phyloP scores from a whole-genome alignment of 2,113 vertebrate species.

The Nansenia antarctica region DNA sequence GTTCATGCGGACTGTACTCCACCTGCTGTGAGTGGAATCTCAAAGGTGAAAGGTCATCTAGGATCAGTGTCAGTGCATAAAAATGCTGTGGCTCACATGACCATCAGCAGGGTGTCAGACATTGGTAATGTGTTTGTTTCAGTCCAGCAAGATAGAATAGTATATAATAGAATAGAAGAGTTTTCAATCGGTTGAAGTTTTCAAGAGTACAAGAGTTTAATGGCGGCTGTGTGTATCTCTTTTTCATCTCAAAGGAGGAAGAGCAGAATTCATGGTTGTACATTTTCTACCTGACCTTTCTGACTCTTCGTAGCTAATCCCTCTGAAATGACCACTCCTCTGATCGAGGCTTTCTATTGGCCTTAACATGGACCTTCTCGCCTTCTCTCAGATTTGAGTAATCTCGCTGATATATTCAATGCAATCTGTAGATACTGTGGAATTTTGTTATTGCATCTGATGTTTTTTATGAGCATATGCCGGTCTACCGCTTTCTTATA shows the following conservation, averaged over 20 bases:
- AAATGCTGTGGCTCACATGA: background rate
- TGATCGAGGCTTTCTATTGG: background rate
- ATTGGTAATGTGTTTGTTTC: background rate
- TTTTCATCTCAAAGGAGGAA: background rate
- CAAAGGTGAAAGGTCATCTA: slow-evolving; percentile 36
- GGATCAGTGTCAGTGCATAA: slow-evolving; percentile 14
- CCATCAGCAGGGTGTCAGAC: too few species aligned
- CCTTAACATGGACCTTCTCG: background rate
- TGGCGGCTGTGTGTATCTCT: background rate
- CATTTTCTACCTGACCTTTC: background rate
- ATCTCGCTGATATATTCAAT: too few species aligned
- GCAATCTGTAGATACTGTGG: too few species aligned
- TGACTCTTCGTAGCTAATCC: background rate
- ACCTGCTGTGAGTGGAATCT: slow-evolving; percentile 58
- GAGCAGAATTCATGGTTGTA: background rate
- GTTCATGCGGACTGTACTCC: slow-evolving; percentile 19
- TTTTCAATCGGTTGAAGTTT: background rate
- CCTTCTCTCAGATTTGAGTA: too few species aligned
- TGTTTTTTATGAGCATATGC: background rate
- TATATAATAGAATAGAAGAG: background rate
- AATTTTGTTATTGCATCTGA: background rate
- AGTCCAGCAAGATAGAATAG: background rate
- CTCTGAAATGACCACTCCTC: background rate
- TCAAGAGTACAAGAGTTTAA: background rate
- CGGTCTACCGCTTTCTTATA: background rate